phyloP scores from a whole-genome alignment of 2,113 vertebrate genomes.

The Irena cyanogastra region DNA sequence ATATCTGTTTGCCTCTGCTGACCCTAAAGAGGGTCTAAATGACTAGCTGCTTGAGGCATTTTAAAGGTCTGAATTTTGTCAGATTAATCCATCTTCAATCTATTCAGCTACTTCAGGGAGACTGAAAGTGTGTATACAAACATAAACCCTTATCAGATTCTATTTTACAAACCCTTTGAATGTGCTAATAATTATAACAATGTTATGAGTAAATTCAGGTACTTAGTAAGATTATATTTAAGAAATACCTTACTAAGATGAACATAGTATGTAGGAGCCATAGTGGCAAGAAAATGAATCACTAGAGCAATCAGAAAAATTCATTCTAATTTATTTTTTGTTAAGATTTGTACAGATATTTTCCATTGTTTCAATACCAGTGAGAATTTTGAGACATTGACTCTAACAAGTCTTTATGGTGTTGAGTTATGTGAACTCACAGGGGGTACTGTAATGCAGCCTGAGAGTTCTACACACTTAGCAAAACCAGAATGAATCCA shows the following conservation, averaged over 20 bases:
- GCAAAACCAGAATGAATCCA: not conserved
- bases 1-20: not conserved
- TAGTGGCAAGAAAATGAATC: not conserved
- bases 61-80: not conserved
- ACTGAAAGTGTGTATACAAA: not conserved
- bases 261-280: not conserved
- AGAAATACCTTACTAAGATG: not conserved
- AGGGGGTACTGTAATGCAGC: not conserved
- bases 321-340: not conserved
- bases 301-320: not conserved
- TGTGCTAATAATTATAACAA: not conserved
- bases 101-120: not conserved
- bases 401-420: not conserved
- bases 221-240: not conserved
- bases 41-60: not conserved
- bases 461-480: not conserved
- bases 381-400: not conserved
- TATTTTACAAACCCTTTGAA: not conserved
- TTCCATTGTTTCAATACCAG: fast-evolving
- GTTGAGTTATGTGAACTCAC: not conserved
- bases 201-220: not conserved
- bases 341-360: not conserved
- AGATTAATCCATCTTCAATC: not conserved
- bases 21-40: not conserved
- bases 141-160: not conserved